Base-by-base conservation (phyloP, 2,797 vertebrate genomes). In the Heterohyrax brucei region DNA sequence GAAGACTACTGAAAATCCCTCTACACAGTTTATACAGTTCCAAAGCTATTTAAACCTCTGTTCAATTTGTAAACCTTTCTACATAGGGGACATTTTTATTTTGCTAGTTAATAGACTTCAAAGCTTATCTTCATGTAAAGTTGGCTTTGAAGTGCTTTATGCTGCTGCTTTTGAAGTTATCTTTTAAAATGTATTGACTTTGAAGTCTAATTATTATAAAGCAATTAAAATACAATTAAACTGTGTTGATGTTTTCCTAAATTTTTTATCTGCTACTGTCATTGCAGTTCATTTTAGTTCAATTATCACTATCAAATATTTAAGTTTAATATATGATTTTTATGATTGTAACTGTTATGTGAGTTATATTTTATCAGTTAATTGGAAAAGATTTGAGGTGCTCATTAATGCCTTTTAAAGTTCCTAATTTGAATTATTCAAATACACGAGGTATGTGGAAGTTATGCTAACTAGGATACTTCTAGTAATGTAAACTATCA, bases 121-220 rank as follows among this genome's bases (percentile, higher is more conserved):
- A 14, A 95, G 70, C 10, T 95, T 95, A 82, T 90, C 30, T 87
- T 92, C 66, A 86, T 84, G 75, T 26, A 44, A 92, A 85, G 12
- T 87, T 96, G 22, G 13, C 62, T 96, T 85, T 85, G 72, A 94
- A 68, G 19, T 1, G 64, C 13, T 95, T 94, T 93, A 30, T 30
- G 26, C 4, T 39, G 4, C 12, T 93, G 59, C 46, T 92, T 96
- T n/a, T 85, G 62, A 88, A 89, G 10, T 85, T 85, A 76, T 64
- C 33, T 48, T 94, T 96, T 96, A 61, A 22, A 89, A 59, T 72
- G 46, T 39, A 46, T 79, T 59, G 5, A 59, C 78, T 87, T 90
- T 92, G 81, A 85, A 90, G 75, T 90, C 88, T 87, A 95, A 93
- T 82, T 94, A 93, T 96, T 94, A 93, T 50, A 87, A 93, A 82